These are phyloP conservation scores for Bubalus kerabau DNA, from an alignment of 2,113 vertebrate species.

Conservation along the genomic window DNA sequence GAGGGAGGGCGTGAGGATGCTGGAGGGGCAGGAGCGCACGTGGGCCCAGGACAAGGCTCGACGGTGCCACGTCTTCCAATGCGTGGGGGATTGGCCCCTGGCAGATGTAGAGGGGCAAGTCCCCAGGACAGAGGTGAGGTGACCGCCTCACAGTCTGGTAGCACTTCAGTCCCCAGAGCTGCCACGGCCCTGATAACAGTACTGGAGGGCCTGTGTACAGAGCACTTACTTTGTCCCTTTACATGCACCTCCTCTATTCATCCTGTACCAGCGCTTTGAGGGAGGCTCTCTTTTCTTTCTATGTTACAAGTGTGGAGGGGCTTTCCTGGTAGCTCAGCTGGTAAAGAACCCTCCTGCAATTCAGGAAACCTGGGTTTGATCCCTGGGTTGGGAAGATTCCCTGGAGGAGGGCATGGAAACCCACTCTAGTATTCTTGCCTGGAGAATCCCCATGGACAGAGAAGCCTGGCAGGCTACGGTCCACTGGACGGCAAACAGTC, in stretches of 20 bases:
- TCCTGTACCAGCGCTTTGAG: fast-evolving
- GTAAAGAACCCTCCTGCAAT: background rate
- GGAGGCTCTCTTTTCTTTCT: too few species aligned
- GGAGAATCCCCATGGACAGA: background rate
- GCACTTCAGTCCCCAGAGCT: background rate
- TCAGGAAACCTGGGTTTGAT: background rate
- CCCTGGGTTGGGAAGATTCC: background rate
- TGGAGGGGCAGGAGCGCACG: background rate
- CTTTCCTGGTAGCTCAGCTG: background rate
- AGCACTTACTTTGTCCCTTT: background rate
- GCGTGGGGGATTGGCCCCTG: fast-evolving
- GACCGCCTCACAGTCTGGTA: background rate
- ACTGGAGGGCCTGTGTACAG: background rate
- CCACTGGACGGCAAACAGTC: fast-evolving
- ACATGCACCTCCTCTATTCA: background rate
- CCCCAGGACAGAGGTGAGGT: too few species aligned
- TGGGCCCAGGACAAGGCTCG: background rate
- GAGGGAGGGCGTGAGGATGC: background rate
- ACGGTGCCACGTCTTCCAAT: too few species aligned
- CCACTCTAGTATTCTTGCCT: background rate
- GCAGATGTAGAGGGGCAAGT: background rate
- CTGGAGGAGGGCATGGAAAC: background rate
- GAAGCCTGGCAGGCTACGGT: background rate
- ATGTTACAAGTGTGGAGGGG: background rate
- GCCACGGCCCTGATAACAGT: background rate